Conservation (phyloP, 1,140 invertebrate species). For the Cryptotermes secundus region DNA sequence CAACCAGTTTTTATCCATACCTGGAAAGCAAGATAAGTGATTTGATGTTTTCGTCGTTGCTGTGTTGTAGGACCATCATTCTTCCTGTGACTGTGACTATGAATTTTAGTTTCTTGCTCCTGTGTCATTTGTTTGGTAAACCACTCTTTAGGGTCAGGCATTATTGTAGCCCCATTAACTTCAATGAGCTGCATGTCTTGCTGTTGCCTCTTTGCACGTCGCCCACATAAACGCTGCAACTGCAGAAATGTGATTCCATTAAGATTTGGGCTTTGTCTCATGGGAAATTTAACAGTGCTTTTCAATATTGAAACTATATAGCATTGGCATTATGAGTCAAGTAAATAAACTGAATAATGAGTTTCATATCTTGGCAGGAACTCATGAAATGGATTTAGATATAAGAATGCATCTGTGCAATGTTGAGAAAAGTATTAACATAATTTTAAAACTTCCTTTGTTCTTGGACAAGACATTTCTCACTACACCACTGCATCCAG, state of each 20-base stretch:
- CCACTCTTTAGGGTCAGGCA: slow-evolving; percentile 77
- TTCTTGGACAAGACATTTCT: too few species aligned
- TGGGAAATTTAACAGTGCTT: too few species aligned
- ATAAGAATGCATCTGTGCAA: too few species aligned
- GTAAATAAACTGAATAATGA: too few species aligned
- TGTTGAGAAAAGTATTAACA: too few species aligned
- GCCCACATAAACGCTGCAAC: slow-evolving; percentile 51
- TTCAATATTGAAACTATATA: too few species aligned
- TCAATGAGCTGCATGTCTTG: slow-evolving; percentile 70
- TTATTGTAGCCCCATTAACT: slow-evolving; percentile 78
- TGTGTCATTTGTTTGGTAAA: slow-evolving; percentile 79
- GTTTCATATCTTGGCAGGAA: too few species aligned
- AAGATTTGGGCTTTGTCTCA: too few species aligned
- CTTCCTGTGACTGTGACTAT: slow-evolving; percentile 53
- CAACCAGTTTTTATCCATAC: slow-evolving; percentile 43
- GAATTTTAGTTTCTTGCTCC: slow-evolving; percentile 57
- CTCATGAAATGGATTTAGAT: too few species aligned
- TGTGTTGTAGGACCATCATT: slow-evolving; percentile 64
- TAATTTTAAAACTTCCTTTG: too few species aligned
- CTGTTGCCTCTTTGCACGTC: slow-evolving; percentile 51
- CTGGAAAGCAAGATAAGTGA: slow-evolving; percentile 91
- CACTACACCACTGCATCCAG: too few species aligned
- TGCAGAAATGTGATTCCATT: slow-evolving; percentile 38
- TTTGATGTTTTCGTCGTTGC: slow-evolving; percentile 88
- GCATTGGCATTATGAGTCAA: too few species aligned